These are phyloP conservation scores for Cichladusa arquata DNA, from an alignment of 2,113 vertebrate species.

Conservation along the genomic window DNA sequence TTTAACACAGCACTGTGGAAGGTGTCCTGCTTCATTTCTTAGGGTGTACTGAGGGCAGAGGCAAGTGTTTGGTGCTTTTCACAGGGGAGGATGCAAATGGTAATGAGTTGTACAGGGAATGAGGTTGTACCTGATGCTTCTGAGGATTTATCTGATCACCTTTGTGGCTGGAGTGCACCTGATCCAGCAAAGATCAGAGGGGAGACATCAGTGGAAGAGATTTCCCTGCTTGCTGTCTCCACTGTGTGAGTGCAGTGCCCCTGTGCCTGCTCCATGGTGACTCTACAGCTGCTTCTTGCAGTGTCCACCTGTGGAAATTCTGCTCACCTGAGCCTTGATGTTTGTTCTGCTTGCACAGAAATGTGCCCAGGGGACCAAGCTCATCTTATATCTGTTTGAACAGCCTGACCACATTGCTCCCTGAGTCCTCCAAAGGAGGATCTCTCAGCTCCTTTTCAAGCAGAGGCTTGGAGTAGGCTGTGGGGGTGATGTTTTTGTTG, in stretches of 20 bases:
- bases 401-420: background rate
- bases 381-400: background rate
- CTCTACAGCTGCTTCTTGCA: background rate
- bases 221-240: background rate
- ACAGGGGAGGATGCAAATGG: background rate
- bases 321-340: background rate
- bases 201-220: background rate
- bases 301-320: background rate
- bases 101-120: background rate
- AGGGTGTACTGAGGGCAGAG: background rate
- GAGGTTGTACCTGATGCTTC: background rate
- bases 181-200: background rate
- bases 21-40: rapidly evolving
- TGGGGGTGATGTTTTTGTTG: background rate
- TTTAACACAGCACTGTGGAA: background rate
- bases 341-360: background rate
- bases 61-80: background rate
- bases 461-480: background rate
- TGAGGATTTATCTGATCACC: background rate
- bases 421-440: background rate
- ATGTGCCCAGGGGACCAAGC: background rate
- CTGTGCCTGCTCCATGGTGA: background rate
- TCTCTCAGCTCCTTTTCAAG: background rate
- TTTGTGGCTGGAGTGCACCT: background rate
- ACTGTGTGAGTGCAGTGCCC: background rate